Evolutionary conservation across 1,140 invertebrate species (phyloP).

Genomic region (Drosophila pseudoobscura): DNA sequence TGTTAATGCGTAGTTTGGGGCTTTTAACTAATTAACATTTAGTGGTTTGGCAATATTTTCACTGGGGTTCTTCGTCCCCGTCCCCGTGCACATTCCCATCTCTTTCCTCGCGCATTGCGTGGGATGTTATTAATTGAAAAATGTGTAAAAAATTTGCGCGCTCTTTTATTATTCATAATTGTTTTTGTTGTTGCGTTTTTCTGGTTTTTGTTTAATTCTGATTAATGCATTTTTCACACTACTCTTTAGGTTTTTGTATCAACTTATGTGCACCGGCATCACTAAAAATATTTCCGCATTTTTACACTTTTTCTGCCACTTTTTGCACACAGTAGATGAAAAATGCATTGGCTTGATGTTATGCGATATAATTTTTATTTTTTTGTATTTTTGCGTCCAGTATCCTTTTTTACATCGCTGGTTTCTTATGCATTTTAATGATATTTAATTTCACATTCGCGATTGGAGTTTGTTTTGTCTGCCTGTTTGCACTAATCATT

Average conservation of each 20-base stretch:
- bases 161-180: constrained; percentile 73
- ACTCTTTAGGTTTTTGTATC: constrained; percentile 63
- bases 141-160: constrained; percentile 63
- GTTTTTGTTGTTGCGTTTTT: constrained; percentile 36
- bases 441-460: constrained; percentile 74
- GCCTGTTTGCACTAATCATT: constrained; percentile 76
- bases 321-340: constrained; percentile 64
- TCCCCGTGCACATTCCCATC: constrained; percentile 18
- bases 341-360: constrained; percentile 64
- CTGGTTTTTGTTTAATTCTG: constrained; percentile 52
- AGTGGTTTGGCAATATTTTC: constrained; percentile 68
- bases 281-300: constrained; percentile 67
- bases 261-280: constrained; percentile 61
- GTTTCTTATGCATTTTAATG: constrained; percentile 74
- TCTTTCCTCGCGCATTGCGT: not conserved
- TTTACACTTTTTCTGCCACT: constrained; percentile 22
- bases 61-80: constrained; percentile 8
- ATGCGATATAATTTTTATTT: constrained; percentile 58
- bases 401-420: constrained; percentile 33
- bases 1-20: constrained; percentile 68
- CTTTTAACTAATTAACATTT: constrained; percentile 83
- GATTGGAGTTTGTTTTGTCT: constrained; percentile 42
- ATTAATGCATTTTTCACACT: constrained; percentile 79
- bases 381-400: constrained; percentile 16
- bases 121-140: constrained; percentile 78